Percentiles rank a stretch among this genome's conserved stretches.
Conservation (phyloP, 2,888 invertebrate species). For the Blera fallax region DNA sequence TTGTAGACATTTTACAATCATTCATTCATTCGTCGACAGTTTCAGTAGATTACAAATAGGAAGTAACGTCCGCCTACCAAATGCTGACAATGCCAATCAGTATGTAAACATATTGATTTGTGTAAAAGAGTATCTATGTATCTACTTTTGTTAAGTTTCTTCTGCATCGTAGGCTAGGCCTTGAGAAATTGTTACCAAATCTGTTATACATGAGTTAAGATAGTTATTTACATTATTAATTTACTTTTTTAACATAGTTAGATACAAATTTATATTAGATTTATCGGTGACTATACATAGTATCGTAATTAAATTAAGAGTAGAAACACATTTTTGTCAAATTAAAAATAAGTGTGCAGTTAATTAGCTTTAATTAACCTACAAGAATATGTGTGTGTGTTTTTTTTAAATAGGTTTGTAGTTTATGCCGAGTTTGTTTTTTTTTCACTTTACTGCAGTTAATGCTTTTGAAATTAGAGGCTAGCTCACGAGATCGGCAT, state of each 20-base stretch:
- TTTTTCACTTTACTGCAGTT: too few relatives aligned
- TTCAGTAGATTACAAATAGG: conserved; percentile 3
- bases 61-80: conserved; percentile 9
- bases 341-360: not conserved
- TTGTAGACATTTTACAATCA: conserved; percentile 7
- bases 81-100: not conserved
- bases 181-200: conserved; percentile 9
- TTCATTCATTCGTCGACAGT: conserved; percentile 6
- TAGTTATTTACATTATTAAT: conserved; percentile 7
- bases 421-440: too few relatives aligned
- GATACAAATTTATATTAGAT: not conserved
- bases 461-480: too few relatives aligned
- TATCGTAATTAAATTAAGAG: not conserved
- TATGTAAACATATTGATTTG: not conserved
- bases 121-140: not conserved
- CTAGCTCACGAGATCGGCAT: too few relatives aligned
- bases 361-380: conserved; percentile 5
- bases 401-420: too few relatives aligned
- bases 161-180: not conserved
- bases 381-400: too few relatives aligned
- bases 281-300: not conserved
- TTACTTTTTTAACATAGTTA: not conserved
- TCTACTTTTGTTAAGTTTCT: not conserved
- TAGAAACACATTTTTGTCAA: not conserved
- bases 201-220: not conserved